Evolutionary conservation across 2,797 vertebrate species (phyloP).

Genomic region (Sphaeramia orbicularis): DNA sequence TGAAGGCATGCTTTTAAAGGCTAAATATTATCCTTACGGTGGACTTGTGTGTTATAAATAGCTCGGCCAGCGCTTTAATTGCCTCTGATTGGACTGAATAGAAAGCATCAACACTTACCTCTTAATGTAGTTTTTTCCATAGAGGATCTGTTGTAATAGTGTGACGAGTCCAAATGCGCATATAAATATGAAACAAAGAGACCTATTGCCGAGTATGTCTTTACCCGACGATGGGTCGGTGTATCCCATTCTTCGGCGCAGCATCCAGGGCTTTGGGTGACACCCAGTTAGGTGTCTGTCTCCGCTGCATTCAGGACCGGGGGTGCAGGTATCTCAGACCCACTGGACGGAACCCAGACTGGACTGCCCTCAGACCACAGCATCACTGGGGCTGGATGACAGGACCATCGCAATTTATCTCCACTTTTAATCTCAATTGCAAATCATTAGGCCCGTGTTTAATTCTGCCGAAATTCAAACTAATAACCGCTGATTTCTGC

Average conservation of each 20-base stretch:
- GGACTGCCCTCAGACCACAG: constrained; percentile 37
- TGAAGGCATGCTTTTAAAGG: constrained; percentile 31
- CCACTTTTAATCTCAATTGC: constrained; percentile 14
- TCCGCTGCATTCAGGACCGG: constrained; percentile 77
- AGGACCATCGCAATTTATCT: constrained; percentile 25
- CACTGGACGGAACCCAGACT: constrained; percentile 41
- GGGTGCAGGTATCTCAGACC: constrained; percentile 51
- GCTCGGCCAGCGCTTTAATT: constrained; percentile 27
- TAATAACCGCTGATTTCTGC: no score
- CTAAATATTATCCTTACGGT: constrained; percentile 21
- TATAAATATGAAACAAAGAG: constrained; percentile 98
- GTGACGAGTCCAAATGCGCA: constrained; percentile 98
- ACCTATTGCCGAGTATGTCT: constrained; percentile 95
- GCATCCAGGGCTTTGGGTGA: constrained; percentile 75
- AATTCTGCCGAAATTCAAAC: neutral
- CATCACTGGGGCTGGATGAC: constrained; percentile 35
- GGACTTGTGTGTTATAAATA: constrained; percentile 1
- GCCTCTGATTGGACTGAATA: neutral
- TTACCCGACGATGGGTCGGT: constrained; percentile 93
- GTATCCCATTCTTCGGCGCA: constrained; percentile 92
- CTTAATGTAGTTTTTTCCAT: constrained; percentile 97
- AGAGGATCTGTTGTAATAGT: constrained; percentile 96
- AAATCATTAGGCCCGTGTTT: constrained; percentile 6
- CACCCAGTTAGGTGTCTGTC: constrained; percentile 75
- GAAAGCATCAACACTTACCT: constrained; percentile 86